Conservation (phyloP, 1,140 invertebrate species). For the Metopolophium dirhodum region DNA sequence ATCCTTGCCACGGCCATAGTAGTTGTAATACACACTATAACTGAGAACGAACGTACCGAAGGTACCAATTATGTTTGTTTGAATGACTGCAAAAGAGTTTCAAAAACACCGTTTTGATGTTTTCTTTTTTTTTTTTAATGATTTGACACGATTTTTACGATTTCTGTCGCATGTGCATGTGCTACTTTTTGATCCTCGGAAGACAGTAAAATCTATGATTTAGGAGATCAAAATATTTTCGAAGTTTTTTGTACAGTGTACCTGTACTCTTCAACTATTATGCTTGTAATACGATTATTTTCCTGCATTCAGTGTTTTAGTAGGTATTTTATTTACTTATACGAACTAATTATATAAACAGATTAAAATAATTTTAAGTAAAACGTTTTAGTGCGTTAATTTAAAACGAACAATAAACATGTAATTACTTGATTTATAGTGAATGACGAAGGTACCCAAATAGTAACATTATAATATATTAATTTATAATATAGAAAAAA, state of each 20-base stretch:
- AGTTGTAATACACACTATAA: constrained; percentile 1
- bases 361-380: background rate
- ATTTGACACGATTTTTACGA: background rate
- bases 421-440: background rate
- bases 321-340: background rate
- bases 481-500: background rate
- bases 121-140: background rate
- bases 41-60: constrained; percentile 37
- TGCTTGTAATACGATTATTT: background rate
- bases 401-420: background rate
- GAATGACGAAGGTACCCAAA: background rate
- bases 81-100: background rate
- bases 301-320: background rate
- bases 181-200: background rate
- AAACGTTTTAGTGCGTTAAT: background rate
- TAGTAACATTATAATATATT: background rate
- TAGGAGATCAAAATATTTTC: background rate
- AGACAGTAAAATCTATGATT: background rate
- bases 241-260: background rate
- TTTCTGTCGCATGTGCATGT: constrained; percentile 26
- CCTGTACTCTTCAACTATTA: background rate
- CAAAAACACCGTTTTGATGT: background rate
- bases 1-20: constrained; percentile 20
- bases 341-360: background rate
- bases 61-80: background rate